Evolutionary conservation across 2,113 vertebrate species (phyloP), one percentile per base, ranked within the genome.

Genomic region (Pachypanchax playfairii): DNA sequence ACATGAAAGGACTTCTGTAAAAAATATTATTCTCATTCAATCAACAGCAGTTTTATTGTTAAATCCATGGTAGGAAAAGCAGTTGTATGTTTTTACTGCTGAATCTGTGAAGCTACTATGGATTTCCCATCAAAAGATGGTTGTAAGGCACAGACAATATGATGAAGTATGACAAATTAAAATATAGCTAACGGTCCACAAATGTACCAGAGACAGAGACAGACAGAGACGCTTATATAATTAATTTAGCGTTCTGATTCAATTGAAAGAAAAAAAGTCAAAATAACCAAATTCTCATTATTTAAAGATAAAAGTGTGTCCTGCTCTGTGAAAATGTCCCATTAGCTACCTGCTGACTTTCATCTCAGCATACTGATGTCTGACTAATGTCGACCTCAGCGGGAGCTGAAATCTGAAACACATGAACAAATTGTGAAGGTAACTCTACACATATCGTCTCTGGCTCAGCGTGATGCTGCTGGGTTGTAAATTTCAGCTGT

Each of bases 301-400:
- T 77, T 48, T 70, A 43, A 68, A 38, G 56, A 56, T 51, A 38
- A 74, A 73, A 26, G 43, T 78, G 65, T 74, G 68, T 68, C 67
- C 53, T 53, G 54, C 55, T 60, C 61, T 53, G 69, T 82, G 77
- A 87, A 82, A 82, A 81, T 71, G 63, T 76, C 65, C 48, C 52
- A 85, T 87, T 76, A 71, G 65, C 79, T 59, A 26, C 87, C 83
- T 53, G 85, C 87, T 86, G 83, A 64, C 79, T 86, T 73, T 46
- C 65, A 85, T 85, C 65, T 70, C 69, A 66, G 38, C 56, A 56
- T 54, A 47, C 38, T 42, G 51, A 83, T 75, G 71, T 86, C 65
- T 11, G 66, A 72, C 68, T 71, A 80, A 81, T 81, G 80, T 83
- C 63, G 48, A 69, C 65, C 68, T 72, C 83, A 72, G 79, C 77